Base-by-base conservation (phyloP, 2,113 vertebrate species). In the Alethe castanea region DNA sequence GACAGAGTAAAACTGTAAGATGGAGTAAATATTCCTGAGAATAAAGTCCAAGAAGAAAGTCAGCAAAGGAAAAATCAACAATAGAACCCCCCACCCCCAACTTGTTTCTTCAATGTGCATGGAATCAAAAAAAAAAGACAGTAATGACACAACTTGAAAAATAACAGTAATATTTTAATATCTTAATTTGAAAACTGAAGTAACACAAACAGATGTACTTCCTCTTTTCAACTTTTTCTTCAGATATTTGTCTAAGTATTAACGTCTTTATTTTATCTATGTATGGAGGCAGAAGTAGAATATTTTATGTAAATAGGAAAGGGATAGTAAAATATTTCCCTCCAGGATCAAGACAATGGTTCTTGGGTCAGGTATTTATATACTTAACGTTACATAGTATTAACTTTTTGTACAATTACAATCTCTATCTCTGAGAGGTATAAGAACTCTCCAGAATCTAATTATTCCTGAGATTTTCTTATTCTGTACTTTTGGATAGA, bases 71-170 rank as follows among this genome's bases (percentile, higher is more conserved):
- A 76, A 76, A 64, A 45, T 8, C 19, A n/a, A 48, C 5, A 47
- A 10, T 0, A 56, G 4, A 52, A 22, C 8, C 5, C 9, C 4
- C 3, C 7, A 3, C 1, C 7, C 2, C 3, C 5, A 36, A 1
- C 9, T 52, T 35, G 4, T 57, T 83, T 70, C 12, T 88, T 12
- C 44, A 74, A 3, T 11, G 25, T 71, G 8, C 8, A 14, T 47
- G 50, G 71, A 82, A 85, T 53, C 24, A 53, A 19, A 20, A 8
- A 65, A 56, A 81, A 62, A 24, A 53, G 9, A 4, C 5, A 38
- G 12, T 23, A 54, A 78, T 53, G 25, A 11, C 14, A 24, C 9
- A 40, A 38, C 28, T 74, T 62, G n/a, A 48, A 74, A 59, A 54
- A 23, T 23, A 36, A 33, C 17, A 16, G 12, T 16, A 54, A 40